These are phyloP conservation scores for Spisula solida DNA, from an alignment of 2,888 invertebrate genomes.

Conservation along the genomic window DNA sequence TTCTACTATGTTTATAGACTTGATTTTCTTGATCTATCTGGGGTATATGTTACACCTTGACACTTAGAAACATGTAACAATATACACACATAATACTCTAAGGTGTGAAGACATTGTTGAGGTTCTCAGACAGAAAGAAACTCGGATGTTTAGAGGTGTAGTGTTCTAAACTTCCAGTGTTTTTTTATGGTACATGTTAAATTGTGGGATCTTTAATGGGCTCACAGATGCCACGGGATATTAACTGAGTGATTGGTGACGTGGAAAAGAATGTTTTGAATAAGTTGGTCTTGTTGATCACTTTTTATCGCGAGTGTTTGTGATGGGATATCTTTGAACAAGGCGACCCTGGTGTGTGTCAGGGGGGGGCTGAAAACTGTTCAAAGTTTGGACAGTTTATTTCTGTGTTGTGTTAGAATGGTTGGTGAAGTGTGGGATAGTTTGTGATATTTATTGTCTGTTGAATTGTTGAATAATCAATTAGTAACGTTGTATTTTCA, in stretches of 20 bases:
- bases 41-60: constrained; percentile 9
- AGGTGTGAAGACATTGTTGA: not conserved
- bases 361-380: not conserved
- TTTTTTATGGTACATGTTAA: not conserved
- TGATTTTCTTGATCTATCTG: constrained; percentile 1
- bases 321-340: not conserved
- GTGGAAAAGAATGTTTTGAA: not conserved
- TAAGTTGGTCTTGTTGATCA: not conserved
- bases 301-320: not conserved
- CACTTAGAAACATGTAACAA: constrained; percentile 6
- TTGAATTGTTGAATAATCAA: not conserved
- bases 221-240: not conserved
- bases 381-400: not conserved
- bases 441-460: not conserved
- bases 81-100: not conserved
- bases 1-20: not conserved
- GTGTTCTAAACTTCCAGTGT: too few relatives aligned
- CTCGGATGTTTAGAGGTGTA: not conserved
- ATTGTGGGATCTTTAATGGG: not conserved
- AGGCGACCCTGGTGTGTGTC: not conserved
- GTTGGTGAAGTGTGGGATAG: not conserved
- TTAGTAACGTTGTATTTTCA: not conserved
- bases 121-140: not conserved
- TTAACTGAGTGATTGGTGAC: not conserved
- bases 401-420: not conserved